These are phyloP conservation scores for Reticulitermes speratus DNA, from an alignment of 1,140 invertebrate species.

Conservation along the genomic window DNA sequence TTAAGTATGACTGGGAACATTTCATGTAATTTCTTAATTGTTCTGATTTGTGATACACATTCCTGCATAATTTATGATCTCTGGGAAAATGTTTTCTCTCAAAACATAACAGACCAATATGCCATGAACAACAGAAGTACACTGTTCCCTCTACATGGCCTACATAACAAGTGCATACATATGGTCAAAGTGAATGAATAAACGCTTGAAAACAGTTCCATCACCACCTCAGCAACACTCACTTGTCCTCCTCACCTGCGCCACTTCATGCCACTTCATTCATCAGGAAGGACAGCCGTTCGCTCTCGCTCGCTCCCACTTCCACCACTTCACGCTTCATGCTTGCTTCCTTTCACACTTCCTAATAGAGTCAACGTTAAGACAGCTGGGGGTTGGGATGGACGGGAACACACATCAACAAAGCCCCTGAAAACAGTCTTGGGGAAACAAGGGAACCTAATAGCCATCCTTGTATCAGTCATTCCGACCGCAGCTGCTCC, in stretches of 20 bases:
- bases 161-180: no score
- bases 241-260: background rate
- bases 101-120: no score
- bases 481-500: background rate
- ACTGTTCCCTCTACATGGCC: no score
- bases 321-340: slow-evolving; percentile 17
- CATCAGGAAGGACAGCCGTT: slow-evolving; percentile 11
- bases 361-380: slow-evolving; percentile 16
- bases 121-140: no score
- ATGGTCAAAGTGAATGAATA: no score
- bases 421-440: slow-evolving; percentile 14
- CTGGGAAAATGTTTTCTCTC: no score
- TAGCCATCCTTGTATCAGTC: background rate
- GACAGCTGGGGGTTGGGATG: slow-evolving; percentile 10
- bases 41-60: no score
- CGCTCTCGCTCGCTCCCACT: slow-evolving; percentile 14
- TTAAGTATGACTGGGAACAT: no score
- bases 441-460: background rate
- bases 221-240: slow-evolving; percentile 13
- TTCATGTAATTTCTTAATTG: no score
- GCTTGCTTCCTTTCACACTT: slow-evolving; percentile 15
- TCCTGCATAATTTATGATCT: no score
- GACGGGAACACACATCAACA: slow-evolving; percentile 13
- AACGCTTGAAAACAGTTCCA: background rate
- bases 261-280: slow-evolving; percentile 6